Evolutionary conservation across 1,140 invertebrate species (phyloP).

Genomic region (Armadillidium nasatum): DNA sequence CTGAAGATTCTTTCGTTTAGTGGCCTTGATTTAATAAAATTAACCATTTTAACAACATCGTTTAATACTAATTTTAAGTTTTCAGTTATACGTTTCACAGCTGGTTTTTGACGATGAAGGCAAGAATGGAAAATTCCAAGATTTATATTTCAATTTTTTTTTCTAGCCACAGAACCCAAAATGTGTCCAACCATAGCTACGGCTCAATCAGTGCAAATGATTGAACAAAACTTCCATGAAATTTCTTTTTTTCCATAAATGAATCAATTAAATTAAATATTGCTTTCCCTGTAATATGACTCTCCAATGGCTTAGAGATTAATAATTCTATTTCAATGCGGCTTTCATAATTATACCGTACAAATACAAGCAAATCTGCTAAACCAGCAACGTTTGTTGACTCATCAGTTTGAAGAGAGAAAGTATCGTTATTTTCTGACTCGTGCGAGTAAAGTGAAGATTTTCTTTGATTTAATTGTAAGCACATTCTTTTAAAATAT

Average conservation of each 20-base stretch:
- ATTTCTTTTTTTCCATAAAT: too few species aligned
- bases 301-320: too few species aligned
- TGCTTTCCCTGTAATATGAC: constrained; percentile 37
- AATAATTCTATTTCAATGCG: too few species aligned
- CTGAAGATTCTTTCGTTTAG: constrained; percentile 44
- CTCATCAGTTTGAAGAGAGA: too few species aligned
- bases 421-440: too few species aligned
- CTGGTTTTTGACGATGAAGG: constrained; percentile 45
- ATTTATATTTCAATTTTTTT: constrained; percentile 40
- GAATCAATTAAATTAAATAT: constrained; percentile 19
- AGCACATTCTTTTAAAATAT: too few species aligned
- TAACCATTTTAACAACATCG: constrained; percentile 43
- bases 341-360: too few species aligned
- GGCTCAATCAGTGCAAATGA: constrained; percentile 46
- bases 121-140: constrained; percentile 44
- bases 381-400: too few species aligned
- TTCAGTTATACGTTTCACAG: constrained; percentile 37
- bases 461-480: too few species aligned
- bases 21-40: constrained; percentile 44
- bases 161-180: constrained; percentile 40
- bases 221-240: constrained; percentile 40
- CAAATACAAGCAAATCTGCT: too few species aligned
- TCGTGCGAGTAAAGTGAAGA: too few species aligned
- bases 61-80: constrained; percentile 39
- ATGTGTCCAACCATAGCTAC: constrained; percentile 40